Evolutionary conservation across 2,797 vertebrate species (phyloP), one percentile per base, ranked within the genome.

Genomic region (Carapus acus): DNA sequence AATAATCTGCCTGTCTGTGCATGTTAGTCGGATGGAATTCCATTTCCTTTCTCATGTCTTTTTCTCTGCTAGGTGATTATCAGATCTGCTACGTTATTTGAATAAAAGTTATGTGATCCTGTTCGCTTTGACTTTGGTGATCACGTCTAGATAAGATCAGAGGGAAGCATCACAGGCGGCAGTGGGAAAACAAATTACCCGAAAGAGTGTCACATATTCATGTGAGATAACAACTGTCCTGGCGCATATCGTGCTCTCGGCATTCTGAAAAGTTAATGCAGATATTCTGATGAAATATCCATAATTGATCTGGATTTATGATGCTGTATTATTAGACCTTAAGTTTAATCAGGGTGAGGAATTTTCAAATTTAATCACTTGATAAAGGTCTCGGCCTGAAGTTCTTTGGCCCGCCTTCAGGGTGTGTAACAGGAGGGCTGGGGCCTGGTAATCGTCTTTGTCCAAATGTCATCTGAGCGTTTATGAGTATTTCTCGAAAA

Each of bases 11-110:
- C 13, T 22, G 27, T 43, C 63, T 69, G 62, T 56, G 66, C 65
- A 74, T 74, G 65, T 54, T 24, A 49, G 43, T 58, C 51, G 64
- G 36, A 47, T 62, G 39, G 73, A 69, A 69, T 54, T n/a, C 74
- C 49, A 49, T 68, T 60, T 66, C 24, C 61, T 82, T 80, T 85
- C 69, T n/a, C n/a, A n/a, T n/a, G 82, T 82, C 70, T 72, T 19
- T 12, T 34, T 48, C 49, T 64, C 62, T 24, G 58, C 24, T 27
- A 70, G 40, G 51, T 59, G 53, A 58, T 69, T 46, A 72, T 67
- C 2, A 31, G 45, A 65, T 65, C 58, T 65, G 60, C 47, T 58
- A 71, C 62, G 73, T 76, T 80, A 78, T 83, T 79, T 77, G 74
- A 63, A 79, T 77, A 73, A 75, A 73, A 71, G 46, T 8, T 36